These are phyloP conservation scores for Collichthys lucidus DNA, from an alignment of 2,113 vertebrate genomes.

Conservation along the genomic window DNA sequence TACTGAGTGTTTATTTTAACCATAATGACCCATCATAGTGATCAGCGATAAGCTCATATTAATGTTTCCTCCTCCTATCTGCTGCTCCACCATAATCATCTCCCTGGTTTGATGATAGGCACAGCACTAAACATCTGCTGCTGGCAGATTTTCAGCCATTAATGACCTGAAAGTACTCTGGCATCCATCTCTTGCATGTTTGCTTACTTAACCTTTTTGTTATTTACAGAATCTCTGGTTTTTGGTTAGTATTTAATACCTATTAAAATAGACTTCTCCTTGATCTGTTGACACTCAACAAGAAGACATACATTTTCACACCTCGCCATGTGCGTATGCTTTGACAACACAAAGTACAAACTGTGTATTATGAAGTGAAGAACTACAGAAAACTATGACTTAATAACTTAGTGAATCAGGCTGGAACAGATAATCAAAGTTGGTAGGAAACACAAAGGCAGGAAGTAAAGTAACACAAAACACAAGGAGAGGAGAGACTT, in stretches of 20 bases:
- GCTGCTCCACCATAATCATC: conserved; percentile 6
- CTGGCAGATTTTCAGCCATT: neutral
- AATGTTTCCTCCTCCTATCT: conserved; percentile 5
- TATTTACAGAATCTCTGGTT: neutral
- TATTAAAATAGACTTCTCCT: neutral
- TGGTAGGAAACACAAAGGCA: too few relatives aligned
- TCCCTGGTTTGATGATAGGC: neutral
- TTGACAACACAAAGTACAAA: neutral
- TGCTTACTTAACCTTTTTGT: neutral
- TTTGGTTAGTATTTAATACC: neutral
- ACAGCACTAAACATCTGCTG: conserved; percentile 3
- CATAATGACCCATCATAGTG: neutral
- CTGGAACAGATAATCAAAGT: too few relatives aligned
- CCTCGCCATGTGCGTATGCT: neutral
- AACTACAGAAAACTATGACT: too few relatives aligned
- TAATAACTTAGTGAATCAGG: too few relatives aligned
- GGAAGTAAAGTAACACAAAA: too few relatives aligned
- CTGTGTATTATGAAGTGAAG: neutral
- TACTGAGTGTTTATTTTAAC: neutral
- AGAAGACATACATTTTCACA: neutral
- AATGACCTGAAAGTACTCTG: neutral
- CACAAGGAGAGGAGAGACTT: too few relatives aligned
- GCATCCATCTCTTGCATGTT: neutral
- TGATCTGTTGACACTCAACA: neutral
- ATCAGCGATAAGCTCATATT: conserved; percentile 10